A percentile compares a stretch with the other conserved stretches of the same genome.
phyloP scores from a whole-genome alignment of 2,113 vertebrate genomes.

The Cololabis saira region DNA sequence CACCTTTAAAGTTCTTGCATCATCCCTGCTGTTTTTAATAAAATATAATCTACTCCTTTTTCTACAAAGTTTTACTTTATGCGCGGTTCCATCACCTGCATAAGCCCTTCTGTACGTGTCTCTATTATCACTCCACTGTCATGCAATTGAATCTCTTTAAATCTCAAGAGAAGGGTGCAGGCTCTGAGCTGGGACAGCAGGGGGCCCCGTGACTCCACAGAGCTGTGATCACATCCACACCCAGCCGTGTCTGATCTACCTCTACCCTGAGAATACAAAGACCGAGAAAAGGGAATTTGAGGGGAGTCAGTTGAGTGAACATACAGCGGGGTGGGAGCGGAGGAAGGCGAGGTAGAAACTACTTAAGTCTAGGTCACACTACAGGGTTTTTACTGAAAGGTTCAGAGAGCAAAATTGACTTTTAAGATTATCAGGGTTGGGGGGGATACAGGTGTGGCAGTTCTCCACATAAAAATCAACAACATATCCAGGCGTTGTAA shows the following conservation, averaged over 20 bases:
- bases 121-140: not conserved
- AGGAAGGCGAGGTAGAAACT: conserved; percentile 66
- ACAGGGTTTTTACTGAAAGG: conserved; percentile 29
- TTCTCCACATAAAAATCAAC: conserved; percentile 1
- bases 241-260: conserved; percentile 67
- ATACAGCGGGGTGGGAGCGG: conserved; percentile 27
- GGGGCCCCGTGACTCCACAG: conserved; percentile 55
- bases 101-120: conserved; percentile 63
- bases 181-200: conserved; percentile 54
- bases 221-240: conserved; percentile 48
- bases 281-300: not conserved
- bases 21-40: conserved; percentile 57
- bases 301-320: conserved; percentile 28
- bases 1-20: conserved; percentile 39
- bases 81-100: conserved; percentile 47
- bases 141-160: conserved; percentile 12
- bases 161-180: conserved; percentile 13
- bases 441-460: conserved; percentile 8
- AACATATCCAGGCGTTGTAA: conserved; percentile 6
- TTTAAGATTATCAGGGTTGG: conserved; percentile 10
- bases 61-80: conserved; percentile 61
- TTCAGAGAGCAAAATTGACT: conserved; percentile 23
- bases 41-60: conserved; percentile 69
- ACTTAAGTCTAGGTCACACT: conserved; percentile 67
- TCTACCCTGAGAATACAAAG: conserved; percentile 77